Percentiles rank a stretch among this genome's conserved stretches.
Conservation (phyloP, 2,113 vertebrate species). For the Ciconia stormi region DNA sequence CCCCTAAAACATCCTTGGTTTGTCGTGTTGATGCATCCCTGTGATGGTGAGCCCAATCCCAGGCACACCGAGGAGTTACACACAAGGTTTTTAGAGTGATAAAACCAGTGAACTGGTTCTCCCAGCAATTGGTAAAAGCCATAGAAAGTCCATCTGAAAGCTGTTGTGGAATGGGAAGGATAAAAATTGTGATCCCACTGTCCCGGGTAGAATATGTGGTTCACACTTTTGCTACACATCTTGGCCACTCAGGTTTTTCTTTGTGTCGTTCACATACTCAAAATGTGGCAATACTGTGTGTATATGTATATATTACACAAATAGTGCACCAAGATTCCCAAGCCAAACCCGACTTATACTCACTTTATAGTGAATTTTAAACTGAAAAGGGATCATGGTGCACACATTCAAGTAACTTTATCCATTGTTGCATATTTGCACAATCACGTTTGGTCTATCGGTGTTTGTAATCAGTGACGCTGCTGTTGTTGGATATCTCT, state of each 20-base stretch:
- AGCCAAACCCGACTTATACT: not conserved
- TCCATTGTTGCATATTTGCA: rapidly evolving
- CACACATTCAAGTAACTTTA: not conserved
- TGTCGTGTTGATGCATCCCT: rapidly evolving
- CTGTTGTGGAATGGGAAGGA: not conserved
- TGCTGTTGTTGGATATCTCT: not conserved
- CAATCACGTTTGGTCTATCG: rapidly evolving
- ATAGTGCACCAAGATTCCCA: rapidly evolving
- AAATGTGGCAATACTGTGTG: not conserved
- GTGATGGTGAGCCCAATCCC: rapidly evolving
- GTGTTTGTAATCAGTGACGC: rapidly evolving
- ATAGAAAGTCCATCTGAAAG: not conserved
- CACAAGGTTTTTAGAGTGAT: no score
- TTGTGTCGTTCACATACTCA: no score
- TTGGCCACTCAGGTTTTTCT: not conserved
- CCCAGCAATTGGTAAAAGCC: not conserved
- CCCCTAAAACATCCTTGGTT: not conserved
- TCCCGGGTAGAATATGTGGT: rapidly evolving
- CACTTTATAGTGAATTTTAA: no score
- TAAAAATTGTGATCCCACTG: no score
- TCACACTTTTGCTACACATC: rapidly evolving
- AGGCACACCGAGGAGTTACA: not conserved
- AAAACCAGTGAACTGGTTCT: not conserved
- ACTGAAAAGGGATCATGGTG: no score
- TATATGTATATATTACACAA: rapidly evolving